phyloP scores from a whole-genome alignment of 1,140 invertebrate genomes.

The Drosophila santomea region DNA sequence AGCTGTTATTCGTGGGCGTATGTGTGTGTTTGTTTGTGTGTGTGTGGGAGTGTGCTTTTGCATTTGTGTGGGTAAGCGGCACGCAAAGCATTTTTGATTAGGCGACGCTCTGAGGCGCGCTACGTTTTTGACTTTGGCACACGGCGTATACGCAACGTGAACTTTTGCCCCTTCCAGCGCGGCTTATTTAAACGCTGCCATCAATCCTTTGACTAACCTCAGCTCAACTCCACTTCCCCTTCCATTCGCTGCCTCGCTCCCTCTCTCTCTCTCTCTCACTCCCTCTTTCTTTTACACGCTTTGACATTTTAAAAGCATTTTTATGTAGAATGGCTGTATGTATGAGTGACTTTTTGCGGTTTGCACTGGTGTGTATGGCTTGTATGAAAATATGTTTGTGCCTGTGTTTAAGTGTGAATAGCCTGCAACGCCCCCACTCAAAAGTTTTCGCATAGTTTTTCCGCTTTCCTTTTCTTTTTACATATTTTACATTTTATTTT shows the following conservation, averaged over 20 bases:
- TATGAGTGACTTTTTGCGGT: slow-evolving; percentile 70
- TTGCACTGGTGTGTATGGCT: slow-evolving; percentile 29
- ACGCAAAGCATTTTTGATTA: slow-evolving; percentile 82
- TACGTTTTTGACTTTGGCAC: slow-evolving; percentile 59
- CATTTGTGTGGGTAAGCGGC: slow-evolving; percentile 44
- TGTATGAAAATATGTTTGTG: slow-evolving; percentile 23
- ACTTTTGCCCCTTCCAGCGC: slow-evolving; percentile 33
- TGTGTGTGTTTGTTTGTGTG: slow-evolving; percentile 3
- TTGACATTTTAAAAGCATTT: slow-evolving; percentile 84
- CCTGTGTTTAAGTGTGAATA: slow-evolving; percentile 46
- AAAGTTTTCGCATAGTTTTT: slow-evolving; percentile 8
- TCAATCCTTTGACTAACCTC: slow-evolving; percentile 71
- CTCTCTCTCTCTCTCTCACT: neutral
- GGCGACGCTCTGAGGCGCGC: slow-evolving; percentile 56
- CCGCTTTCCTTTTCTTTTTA: slow-evolving; percentile 26
- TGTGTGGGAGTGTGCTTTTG: neutral
- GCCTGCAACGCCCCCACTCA: slow-evolving; percentile 35
- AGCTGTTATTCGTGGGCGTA: slow-evolving; percentile 8
- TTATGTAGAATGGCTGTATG: slow-evolving; percentile 52
- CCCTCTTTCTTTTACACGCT: slow-evolving; percentile 67
- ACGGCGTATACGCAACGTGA: slow-evolving; percentile 78
- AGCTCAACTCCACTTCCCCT: neutral
- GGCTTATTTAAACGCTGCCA: slow-evolving; percentile 70
- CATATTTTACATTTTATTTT: slow-evolving; percentile 32
- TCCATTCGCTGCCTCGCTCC: neutral